Conservation (phyloP, 2,888 invertebrate species). For the Pardosa pseudoannulata region DNA sequence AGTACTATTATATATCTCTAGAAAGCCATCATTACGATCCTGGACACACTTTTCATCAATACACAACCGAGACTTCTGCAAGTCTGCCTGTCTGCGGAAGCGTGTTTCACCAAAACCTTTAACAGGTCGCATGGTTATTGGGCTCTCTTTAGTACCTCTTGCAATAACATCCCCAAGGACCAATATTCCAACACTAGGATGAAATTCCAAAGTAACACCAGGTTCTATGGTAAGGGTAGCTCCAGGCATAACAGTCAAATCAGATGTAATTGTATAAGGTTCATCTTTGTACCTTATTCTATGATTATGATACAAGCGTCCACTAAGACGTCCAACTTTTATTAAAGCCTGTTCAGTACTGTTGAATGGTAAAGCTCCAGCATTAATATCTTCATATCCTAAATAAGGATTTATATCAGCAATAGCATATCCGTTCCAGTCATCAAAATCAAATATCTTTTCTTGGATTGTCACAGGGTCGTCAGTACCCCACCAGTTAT, state of each 20-base stretch:
- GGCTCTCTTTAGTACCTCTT: slow-evolving; percentile 82
- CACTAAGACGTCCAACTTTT: slow-evolving; percentile 83
- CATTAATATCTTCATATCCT: slow-evolving; percentile 57
- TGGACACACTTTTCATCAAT: slow-evolving; percentile 72
- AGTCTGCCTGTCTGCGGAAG: slow-evolving; percentile 39
- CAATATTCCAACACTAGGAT: slow-evolving; percentile 95
- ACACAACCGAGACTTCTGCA: slow-evolving; percentile 73
- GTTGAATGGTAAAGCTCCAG: slow-evolving; percentile 44
- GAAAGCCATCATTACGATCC: slow-evolving; percentile 85
- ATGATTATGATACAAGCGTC: slow-evolving; percentile 84
- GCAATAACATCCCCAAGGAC: slow-evolving; percentile 94
- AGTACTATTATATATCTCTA: slow-evolving; percentile 96
- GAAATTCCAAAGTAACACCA: slow-evolving; percentile 94
- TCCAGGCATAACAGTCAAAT: slow-evolving; percentile 98
- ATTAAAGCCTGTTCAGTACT: slow-evolving; percentile 68
- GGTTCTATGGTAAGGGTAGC: slow-evolving; percentile 90
- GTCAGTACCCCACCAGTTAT: slow-evolving; percentile 97
- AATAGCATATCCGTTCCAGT: slow-evolving; percentile 98
- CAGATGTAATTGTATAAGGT: slow-evolving; percentile 89
- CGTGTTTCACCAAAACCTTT: slow-evolving; percentile 40
- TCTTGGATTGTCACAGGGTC: slow-evolving; percentile 85
- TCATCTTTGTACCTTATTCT: slow-evolving; percentile 81
- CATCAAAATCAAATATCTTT: slow-evolving; percentile 97
- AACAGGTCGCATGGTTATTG: slow-evolving; percentile 75
- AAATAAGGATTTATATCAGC: slow-evolving; percentile 91